Conservation (phyloP, 2,797 vertebrate species). For the Dromococcyx pavoninus region DNA sequence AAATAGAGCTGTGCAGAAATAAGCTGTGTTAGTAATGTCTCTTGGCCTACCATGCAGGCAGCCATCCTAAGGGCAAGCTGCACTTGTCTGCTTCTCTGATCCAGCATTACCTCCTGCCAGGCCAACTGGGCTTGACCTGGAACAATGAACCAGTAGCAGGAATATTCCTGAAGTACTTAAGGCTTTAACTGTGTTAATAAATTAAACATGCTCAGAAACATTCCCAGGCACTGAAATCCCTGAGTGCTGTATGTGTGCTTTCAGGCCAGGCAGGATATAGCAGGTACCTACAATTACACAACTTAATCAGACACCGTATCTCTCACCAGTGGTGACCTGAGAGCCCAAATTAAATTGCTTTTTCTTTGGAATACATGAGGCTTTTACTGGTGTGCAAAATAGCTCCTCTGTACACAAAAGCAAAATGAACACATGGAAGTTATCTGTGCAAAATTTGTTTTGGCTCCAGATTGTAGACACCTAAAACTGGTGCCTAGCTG, state of each 20-base stretch:
- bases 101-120: background rate
- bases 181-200: background rate
- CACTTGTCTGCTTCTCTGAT: background rate
- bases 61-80: background rate
- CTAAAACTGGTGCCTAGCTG: background rate
- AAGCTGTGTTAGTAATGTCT: background rate
- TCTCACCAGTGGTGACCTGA: background rate
- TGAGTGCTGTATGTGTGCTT: background rate
- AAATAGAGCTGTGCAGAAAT: background rate
- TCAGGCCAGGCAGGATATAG: background rate
- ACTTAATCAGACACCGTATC: background rate
- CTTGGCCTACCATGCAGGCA: background rate
- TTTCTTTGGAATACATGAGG: background rate
- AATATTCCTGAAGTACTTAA: background rate
- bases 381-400: background rate
- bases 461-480: background rate
- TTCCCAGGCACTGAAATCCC: background rate
- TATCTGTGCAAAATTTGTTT: background rate
- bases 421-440: background rate
- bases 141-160: background rate
- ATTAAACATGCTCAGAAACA: background rate
- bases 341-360: background rate
- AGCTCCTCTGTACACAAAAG: background rate
- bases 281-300: background rate
- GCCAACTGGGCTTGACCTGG: background rate